Evolutionary conservation across 2,888 invertebrate genomes (phyloP).

Genomic region (Oscheius sp.): DNA sequence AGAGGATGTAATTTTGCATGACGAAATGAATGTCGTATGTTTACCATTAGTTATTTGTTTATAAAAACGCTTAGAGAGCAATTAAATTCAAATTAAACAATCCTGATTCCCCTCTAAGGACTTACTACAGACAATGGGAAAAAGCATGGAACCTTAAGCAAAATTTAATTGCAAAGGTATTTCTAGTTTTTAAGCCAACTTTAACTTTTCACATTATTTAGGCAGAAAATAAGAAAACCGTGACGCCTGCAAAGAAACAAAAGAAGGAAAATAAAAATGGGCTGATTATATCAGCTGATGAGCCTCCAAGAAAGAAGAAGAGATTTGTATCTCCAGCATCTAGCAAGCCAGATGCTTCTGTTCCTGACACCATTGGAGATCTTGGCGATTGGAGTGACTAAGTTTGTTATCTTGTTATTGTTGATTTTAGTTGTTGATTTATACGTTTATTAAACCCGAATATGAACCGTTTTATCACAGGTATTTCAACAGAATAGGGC

Average conservation of each 20-base stretch:
- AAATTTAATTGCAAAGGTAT: constrained; percentile 29
- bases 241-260: constrained; percentile 29
- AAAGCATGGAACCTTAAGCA: constrained; percentile 57
- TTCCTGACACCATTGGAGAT: constrained; percentile 47
- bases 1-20: constrained; percentile 37
- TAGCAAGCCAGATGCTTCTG: constrained; percentile 42
- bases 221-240: constrained; percentile 25
- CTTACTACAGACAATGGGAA: constrained; percentile 53
- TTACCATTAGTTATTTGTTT: too few relatives aligned
- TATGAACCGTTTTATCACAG: neutral
- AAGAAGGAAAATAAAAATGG: constrained; percentile 24
- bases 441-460: neutral
- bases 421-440: neutral
- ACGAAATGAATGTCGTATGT: constrained; percentile 51
- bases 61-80: constrained; percentile 47
- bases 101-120: constrained; percentile 48
- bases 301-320: constrained; percentile 41
- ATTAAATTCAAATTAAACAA: constrained; percentile 46
- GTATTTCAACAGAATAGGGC: neutral
- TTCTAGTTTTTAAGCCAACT: neutral
- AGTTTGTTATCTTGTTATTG: constrained; percentile 8
- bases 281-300: constrained; percentile 31
- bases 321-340: constrained; percentile 42
- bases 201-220: neutral
- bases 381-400: constrained; percentile 42